phyloP scores from a whole-genome alignment of 2,888 invertebrate genomes.

The Andrena bucephala region DNA sequence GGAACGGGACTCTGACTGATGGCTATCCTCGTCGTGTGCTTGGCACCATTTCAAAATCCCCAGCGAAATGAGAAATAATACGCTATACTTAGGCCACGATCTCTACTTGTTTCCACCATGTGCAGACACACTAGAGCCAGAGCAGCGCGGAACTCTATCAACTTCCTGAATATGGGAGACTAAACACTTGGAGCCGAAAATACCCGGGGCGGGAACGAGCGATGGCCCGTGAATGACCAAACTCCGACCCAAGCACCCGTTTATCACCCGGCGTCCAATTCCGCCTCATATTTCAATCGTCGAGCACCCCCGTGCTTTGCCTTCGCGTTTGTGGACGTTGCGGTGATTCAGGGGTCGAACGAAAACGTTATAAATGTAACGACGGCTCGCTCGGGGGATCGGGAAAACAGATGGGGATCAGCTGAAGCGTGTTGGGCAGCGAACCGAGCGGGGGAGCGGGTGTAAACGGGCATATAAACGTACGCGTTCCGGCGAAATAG shows the following conservation, averaged over 20 bases:
- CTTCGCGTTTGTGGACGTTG: background rate
- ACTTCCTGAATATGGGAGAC: background rate
- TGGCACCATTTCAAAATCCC: slow-evolving; percentile 42
- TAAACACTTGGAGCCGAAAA: background rate
- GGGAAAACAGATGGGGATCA: background rate
- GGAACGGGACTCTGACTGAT: background rate
- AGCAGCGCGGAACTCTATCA: background rate
- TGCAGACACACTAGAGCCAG: too few relatives aligned
- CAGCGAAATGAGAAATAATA: slow-evolving; percentile 10
- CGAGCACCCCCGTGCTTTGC: background rate
- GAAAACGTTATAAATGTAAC: slow-evolving; percentile 9
- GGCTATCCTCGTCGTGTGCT: background rate
- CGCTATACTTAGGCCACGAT: background rate
- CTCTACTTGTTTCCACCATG: background rate
- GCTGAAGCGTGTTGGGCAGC: background rate
- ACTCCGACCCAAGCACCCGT: background rate
- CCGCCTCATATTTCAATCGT: background rate
- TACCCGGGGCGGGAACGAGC: background rate
- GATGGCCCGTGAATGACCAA: too few relatives aligned
- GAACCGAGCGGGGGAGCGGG: background rate
- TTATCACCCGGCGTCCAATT: background rate
- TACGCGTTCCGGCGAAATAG: slow-evolving; percentile 21
- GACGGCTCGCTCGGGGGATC: slow-evolving; percentile 5
- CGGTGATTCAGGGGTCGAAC: background rate
- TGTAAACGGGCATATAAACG: slow-evolving; percentile 34